These are phyloP conservation scores for Plemyria rubiginata DNA, from an alignment of 2,888 invertebrate genomes.

Conservation along the genomic window DNA sequence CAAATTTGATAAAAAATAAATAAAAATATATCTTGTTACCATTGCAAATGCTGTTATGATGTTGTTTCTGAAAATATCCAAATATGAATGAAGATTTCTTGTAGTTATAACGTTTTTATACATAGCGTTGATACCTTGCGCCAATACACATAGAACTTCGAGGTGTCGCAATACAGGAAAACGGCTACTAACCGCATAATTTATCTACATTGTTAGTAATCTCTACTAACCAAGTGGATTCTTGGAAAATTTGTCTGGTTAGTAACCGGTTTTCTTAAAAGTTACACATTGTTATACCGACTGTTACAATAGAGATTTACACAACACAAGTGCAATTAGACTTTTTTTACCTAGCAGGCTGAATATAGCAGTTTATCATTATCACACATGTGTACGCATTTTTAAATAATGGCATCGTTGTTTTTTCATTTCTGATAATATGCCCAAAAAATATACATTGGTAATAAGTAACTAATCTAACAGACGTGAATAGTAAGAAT, in stretches of 20 bases:
- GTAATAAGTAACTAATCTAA: too few relatives aligned
- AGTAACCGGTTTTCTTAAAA: not conserved
- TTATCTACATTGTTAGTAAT: not conserved
- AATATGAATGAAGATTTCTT: conserved; percentile 24
- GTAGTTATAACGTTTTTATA: conserved; percentile 24
- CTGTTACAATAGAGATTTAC: conserved; percentile 22
- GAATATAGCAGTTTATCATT: conserved; percentile 3
- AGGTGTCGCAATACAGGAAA: conserved; percentile 2
- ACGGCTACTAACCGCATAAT: not conserved
- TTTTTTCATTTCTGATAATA: too few relatives aligned
- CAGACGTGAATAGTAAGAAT: too few relatives aligned
- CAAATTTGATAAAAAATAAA: conserved; percentile 7
- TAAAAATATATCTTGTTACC: conserved; percentile 26
- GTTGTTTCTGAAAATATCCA: conserved; percentile 23
- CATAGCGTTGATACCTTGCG: conserved; percentile 17
- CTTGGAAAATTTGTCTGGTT: not conserved
- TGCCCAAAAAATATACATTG: too few relatives aligned
- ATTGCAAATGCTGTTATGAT: conserved; percentile 17
- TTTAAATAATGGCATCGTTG: too few relatives aligned
- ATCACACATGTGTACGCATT: not conserved
- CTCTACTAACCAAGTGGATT: not conserved
- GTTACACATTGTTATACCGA: conserved; percentile 17
- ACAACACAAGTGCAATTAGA: conserved; percentile 33
- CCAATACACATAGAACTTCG: conserved; percentile 13
- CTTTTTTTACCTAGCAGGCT: conserved; percentile 19